Evolutionary conservation across 1,140 invertebrate species (phyloP), one percentile per base, ranked within the genome.

Genomic region (Grapholita molesta): DNA sequence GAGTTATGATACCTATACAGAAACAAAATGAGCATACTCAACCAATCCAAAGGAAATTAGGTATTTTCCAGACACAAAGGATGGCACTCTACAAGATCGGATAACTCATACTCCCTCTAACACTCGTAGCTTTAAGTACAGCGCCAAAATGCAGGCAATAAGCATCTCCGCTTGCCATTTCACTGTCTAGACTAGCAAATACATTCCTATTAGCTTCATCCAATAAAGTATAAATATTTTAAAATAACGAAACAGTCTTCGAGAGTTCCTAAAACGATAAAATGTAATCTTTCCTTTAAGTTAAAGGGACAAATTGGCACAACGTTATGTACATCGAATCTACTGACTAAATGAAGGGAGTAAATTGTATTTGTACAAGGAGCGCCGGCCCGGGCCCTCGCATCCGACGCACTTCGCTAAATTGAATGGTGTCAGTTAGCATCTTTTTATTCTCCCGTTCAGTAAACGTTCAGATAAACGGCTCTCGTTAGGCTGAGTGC

Each of bases 181-280:
- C 74, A 72, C 70, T 74, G 72, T 76, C 75, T 76, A 79, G 86
- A 88, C 86, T 88, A 88, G 86, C 76, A 28, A 61, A 15, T 61
- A 61, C 55, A 61, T 25, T 61, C 25, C 55, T 32, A 74, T 76
- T 76, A 84, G 76, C 75, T 78, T 80, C 75, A 81, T 76, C 76
- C 71, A 80, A 85, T 82, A 79, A 85, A 89, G 87, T 87, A 85
- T 86, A 84, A 80, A 85, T 72, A 79, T 77, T 84, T 79, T 79
- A 71, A 80, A 81, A 77, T 79, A 83, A 73, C 67, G 73, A 79
- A 70, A 80, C 85, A 89, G 84, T 89, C 85, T 86, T 87, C 76
- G 77, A 76, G 79, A 82, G 74, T 69, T 70, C 70, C 69, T 75
- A 74, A 70, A 76, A 67, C 68, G 48, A 72, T 75, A 71, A 71